Base-by-base conservation (phyloP, 2,888 invertebrate species). In the Tinea semifulvella region DNA sequence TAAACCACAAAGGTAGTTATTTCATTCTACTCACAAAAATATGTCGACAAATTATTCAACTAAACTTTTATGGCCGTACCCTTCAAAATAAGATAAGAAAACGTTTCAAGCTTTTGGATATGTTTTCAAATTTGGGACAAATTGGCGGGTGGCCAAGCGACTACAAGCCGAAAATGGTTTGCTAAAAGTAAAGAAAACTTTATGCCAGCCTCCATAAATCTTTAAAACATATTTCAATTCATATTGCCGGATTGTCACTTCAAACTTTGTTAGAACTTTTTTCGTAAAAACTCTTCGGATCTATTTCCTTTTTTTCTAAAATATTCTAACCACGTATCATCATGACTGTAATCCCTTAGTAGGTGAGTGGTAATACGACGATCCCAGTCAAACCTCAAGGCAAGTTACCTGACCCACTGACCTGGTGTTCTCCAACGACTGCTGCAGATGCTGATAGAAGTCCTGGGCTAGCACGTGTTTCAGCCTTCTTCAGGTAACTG, bases 101-200 rank as follows among this genome's bases (percentile, higher is more conserved):
- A 14, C 16, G 18, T 11, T 38, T n/a, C 2, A 11, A 38, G 19
- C 38, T 38, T 38, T 38, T 17, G 38, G 17, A 40, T 40, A 40
- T 40, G 40, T 40, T 40, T 40, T 22, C 40, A 40, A 40, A 40
- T 22, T 40, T 22, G 22, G 18, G 38, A 38, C 19, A 18, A 19
- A n/a, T 38, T 38, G 38, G 38, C 38, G n/a, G 19, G 19, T 18
- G 10, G 40, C 40, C 40, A 40, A 22, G 14, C 13, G 40, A 19
- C 40, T 40, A 40, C 40, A 40, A 40, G 22, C 40, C 22, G 40
- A 40, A 40, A 40, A 40, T 40, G 20, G 40, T 22, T 22, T 7
- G 22, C 6, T 31, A 31, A 36, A 22, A 22, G 6, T 22, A 22
- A 7, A 5, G 6, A 5, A 22, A 36, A 36, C 36, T 36, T 36